These are phyloP conservation scores for Hirtodrosophila alboralis DNA, from an alignment of 2,888 invertebrate species.

Conservation along the genomic window DNA sequence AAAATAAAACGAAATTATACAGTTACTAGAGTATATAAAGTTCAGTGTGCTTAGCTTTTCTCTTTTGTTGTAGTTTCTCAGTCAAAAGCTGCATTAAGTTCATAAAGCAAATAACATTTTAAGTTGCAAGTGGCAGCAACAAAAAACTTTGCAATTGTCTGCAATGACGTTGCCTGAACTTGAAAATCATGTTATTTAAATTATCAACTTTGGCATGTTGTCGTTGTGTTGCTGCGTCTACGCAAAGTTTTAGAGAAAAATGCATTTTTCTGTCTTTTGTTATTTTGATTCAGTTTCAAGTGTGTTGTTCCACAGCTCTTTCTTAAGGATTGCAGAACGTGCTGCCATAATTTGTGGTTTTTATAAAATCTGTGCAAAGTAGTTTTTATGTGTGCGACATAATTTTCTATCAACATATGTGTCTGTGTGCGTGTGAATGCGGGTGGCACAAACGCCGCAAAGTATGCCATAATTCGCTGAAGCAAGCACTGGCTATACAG, in stretches of 20 bases:
- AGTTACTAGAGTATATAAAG: constrained; percentile 11
- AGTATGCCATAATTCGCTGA: constrained; percentile 33
- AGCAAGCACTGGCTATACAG: constrained; percentile 4
- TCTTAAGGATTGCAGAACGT: constrained; percentile 10
- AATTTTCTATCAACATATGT: constrained; percentile 16
- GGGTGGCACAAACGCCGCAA: constrained; percentile 20
- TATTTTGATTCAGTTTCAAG: constrained; percentile 17
- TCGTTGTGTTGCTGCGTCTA: constrained; percentile 13
- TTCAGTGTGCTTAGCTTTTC: constrained; percentile 6
- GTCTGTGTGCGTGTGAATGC: constrained; percentile 1
- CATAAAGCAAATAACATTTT: constrained; percentile 55
- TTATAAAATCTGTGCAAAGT: constrained; percentile 26
- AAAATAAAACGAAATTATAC: neutral
- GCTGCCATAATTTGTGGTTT: constrained; percentile 11
- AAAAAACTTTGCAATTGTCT: constrained; percentile 50
- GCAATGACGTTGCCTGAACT: constrained; percentile 56
- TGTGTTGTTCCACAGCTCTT: neutral
- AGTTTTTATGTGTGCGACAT: constrained; percentile 18
- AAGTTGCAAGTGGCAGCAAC: constrained; percentile 51
- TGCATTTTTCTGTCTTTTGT: constrained; percentile 18
- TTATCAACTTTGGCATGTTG: constrained; percentile 41
- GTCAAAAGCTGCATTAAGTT: constrained; percentile 61
- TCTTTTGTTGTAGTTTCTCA: constrained; percentile 19
- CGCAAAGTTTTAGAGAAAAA: constrained; percentile 26
- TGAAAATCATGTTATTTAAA: constrained; percentile 66